Evolutionary conservation across 2,113 vertebrate species (phyloP).

Genomic region (Atrichornis clamosus): DNA sequence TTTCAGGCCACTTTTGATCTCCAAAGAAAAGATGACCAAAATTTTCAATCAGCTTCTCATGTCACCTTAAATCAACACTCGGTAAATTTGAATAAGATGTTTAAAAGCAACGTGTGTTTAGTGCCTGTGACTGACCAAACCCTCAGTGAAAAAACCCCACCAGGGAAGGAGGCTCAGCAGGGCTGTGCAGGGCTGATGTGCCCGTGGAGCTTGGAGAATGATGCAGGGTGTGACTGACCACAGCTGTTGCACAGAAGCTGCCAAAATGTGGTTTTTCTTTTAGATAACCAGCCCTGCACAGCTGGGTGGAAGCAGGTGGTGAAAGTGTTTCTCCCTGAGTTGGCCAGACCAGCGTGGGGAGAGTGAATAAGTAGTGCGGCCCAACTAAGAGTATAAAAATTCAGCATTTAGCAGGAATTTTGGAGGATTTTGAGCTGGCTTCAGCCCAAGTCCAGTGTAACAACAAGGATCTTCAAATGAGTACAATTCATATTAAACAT

Average conservation of each 20-base stretch:
- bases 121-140: not conserved
- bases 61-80: not conserved
- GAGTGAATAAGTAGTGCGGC: not conserved
- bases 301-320: not conserved
- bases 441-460: not conserved
- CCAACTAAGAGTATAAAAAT: not conserved
- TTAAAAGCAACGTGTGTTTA: not conserved
- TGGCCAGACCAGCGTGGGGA: not conserved
- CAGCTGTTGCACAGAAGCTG: not conserved
- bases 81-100: not conserved
- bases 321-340: fast-evolving
- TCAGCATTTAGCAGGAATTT: not conserved
- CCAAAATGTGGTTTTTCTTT: not conserved
- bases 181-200: not conserved
- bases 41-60: not conserved
- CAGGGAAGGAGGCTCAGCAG: not conserved
- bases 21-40: not conserved
- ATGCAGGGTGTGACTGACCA: not conserved
- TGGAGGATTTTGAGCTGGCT: not conserved
- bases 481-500: fast-evolving
- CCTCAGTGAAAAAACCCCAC: not conserved
- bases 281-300: not conserved
- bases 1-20: not conserved
- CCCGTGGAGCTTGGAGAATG: not conserved
- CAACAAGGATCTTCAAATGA: not conserved